These are phyloP conservation scores for Bugulina stolonifera DNA, from an alignment of 2,888 invertebrate species.

Conservation along the genomic window DNA sequence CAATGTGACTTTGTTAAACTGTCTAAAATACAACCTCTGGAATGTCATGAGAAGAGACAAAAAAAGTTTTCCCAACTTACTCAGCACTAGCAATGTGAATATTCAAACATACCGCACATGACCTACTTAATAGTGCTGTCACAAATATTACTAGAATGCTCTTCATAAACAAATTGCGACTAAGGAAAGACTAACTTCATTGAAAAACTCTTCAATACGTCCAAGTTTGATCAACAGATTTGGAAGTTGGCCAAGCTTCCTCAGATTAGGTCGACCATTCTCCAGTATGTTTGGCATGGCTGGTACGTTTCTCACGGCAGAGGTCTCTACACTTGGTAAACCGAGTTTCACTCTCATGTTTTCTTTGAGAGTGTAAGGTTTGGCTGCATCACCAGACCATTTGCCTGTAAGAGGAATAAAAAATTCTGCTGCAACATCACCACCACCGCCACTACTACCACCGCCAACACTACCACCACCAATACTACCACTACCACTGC, in stretches of 20 bases:
- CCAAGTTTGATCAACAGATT: conserved; percentile 1
- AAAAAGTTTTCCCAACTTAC: too few species aligned
- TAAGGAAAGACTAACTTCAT: not conserved
- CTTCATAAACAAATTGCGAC: too few species aligned
- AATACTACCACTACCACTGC: too few species aligned
- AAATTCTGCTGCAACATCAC: too few species aligned
- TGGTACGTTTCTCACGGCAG: not conserved
- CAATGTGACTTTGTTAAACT: too few species aligned
- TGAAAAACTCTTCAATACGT: conserved; percentile 22
- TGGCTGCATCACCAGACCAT: not conserved
- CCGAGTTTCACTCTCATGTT: conserved; percentile 7
- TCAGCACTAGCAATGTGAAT: too few species aligned
- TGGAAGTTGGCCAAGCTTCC: conserved; percentile 24
- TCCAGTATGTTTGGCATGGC: conserved; percentile 23
- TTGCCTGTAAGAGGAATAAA: not conserved
- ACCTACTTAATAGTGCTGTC: too few species aligned
- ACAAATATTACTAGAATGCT: too few species aligned
- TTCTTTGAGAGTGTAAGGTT: conserved; percentile 7
- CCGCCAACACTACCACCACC: too few species aligned
- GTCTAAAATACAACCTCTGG: too few species aligned
- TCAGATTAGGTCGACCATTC: conserved; percentile 3
- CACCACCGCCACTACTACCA: not conserved
- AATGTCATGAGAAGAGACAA: too few species aligned
- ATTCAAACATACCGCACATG: too few species aligned
- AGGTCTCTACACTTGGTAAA: not conserved